phyloP scores from a whole-genome alignment of 2,888 invertebrate species.

The Eulithis prunata region DNA sequence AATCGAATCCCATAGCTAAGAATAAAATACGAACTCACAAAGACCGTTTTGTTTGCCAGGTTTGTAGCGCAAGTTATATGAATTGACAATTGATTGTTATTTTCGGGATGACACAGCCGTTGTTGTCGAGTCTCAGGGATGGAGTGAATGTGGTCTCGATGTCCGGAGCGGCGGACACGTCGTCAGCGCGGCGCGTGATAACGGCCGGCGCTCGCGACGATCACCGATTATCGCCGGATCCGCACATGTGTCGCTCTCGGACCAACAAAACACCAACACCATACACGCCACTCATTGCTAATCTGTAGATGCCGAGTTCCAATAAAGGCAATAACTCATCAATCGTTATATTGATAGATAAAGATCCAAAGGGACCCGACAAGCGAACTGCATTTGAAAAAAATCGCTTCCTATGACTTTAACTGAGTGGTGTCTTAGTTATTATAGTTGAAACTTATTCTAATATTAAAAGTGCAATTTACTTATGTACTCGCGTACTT shows the following conservation, averaged over 20 bases:
- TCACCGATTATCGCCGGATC: constrained; percentile 74
- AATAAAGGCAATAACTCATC: constrained; percentile 28
- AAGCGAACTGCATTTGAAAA: no score
- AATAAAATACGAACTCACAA: constrained; percentile 33
- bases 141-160: constrained; percentile 61
- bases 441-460: constrained; percentile 33
- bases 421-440: neutral
- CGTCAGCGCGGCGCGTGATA: constrained; percentile 68
- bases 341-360: no score
- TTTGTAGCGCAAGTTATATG: constrained; percentile 41
- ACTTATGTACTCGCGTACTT: constrained; percentile 16
- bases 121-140: constrained; percentile 63
- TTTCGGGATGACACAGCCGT: constrained; percentile 63
- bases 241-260: constrained; percentile 45
- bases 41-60: constrained; percentile 38
- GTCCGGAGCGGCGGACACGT: constrained; percentile 66
- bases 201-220: constrained; percentile 54
- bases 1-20: constrained; percentile 12
- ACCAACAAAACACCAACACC: constrained; percentile 35
- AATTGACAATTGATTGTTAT: constrained; percentile 41
- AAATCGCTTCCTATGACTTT: no score
- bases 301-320: constrained; percentile 26
- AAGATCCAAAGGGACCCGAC: no score
- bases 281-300: constrained; percentile 26
- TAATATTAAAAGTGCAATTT: constrained; percentile 26